These are phyloP conservation scores for Pseudomyrmex gracilis DNA, from an alignment of 1,140 invertebrate genomes.

Conservation along the genomic window DNA sequence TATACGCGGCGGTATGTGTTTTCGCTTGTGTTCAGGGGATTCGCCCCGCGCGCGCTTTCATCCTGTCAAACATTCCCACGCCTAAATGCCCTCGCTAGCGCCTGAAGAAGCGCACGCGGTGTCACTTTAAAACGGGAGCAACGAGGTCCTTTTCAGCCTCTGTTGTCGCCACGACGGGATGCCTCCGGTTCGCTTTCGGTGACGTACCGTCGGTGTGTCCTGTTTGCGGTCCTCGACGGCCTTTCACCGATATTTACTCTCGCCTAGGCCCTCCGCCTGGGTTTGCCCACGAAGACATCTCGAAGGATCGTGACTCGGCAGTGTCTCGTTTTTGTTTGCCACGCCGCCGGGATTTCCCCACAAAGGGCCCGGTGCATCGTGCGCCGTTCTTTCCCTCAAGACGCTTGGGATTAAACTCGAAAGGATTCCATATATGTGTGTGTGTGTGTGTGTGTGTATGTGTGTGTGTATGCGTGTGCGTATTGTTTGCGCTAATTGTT, in stretches of 20 bases:
- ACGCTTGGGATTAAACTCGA: conserved; percentile 45
- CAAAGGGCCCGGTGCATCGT: conserved; percentile 64
- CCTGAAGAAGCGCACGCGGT: conserved; percentile 42
- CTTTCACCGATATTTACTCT: conserved; percentile 70
- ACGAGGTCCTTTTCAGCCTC: conserved; percentile 69
- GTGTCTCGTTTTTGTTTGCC: conserved; percentile 74
- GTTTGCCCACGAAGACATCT: conserved; percentile 66
- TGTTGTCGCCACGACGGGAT: conserved; percentile 59
- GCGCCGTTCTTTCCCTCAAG: too few relatives aligned
- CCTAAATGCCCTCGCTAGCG: conserved; percentile 17
- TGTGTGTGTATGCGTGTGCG: too few relatives aligned
- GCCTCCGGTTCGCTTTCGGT: conserved; percentile 36
- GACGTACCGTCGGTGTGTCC: conserved; percentile 51
- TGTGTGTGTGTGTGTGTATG: neutral
- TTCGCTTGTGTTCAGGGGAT: neutral
- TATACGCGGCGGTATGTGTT: too few relatives aligned
- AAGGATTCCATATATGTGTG: conserved; percentile 36
- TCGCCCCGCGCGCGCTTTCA: conserved; percentile 23
- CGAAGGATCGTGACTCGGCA: conserved; percentile 65
- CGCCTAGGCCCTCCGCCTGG: conserved; percentile 49
- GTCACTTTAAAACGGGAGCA: conserved; percentile 77
- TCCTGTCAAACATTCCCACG: conserved; percentile 61
- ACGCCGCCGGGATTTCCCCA: conserved; percentile 64
- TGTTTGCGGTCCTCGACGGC: conserved; percentile 58
- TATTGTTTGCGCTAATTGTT: conserved; percentile 67